A percentile compares a stretch with the other conserved stretches of the same genome.
Evolutionary conservation across 2,888 invertebrate genomes (phyloP).

Genomic region (Cheilosia urbana): DNA sequence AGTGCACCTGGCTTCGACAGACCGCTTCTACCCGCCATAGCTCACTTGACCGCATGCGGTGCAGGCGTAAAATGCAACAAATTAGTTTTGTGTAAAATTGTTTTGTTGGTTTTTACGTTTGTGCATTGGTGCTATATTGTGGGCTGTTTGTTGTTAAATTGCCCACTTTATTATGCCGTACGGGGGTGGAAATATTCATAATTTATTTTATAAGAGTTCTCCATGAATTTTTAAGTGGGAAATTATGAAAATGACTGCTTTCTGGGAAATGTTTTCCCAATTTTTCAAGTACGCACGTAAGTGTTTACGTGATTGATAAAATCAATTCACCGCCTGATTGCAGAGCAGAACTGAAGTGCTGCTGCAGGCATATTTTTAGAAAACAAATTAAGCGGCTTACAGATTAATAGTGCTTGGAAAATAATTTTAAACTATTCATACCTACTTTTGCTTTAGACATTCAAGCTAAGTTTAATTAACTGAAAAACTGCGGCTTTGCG

Average conservation of each 20-base stretch:
- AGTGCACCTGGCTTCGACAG: constrained; percentile 44
- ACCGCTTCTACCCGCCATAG: constrained; percentile 6
- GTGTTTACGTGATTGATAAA: constrained; percentile 37
- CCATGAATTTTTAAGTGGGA: constrained; percentile 69
- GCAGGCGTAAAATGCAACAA: constrained; percentile 56
- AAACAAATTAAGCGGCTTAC: neutral
- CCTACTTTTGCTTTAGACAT: too few species aligned
- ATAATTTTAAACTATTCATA: neutral
- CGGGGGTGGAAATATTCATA: constrained; percentile 52
- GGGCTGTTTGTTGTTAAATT: constrained; percentile 64
- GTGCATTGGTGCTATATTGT: constrained; percentile 45
- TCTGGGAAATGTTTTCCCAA: constrained; percentile 48
- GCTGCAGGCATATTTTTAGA: constrained; percentile 24
- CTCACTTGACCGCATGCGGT: constrained; percentile 33
- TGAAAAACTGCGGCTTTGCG: too few species aligned
- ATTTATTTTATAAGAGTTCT: constrained; percentile 68
- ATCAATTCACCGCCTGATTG: constrained; percentile 44
- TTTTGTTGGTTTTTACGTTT: constrained; percentile 55
- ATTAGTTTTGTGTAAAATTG: constrained; percentile 69
- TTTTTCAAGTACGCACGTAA: constrained; percentile 47
- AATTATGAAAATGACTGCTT: constrained; percentile 69
- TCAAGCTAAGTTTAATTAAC: too few species aligned
- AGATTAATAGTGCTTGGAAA: constrained; percentile 28
- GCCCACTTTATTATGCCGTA: constrained; percentile 58
- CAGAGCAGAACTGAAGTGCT: neutral